Percentiles rank a stretch among this genome's conserved stretches.
These are phyloP conservation scores for Pionites leucogaster DNA, from an alignment of 2,113 vertebrate species.

Conservation along the genomic window DNA sequence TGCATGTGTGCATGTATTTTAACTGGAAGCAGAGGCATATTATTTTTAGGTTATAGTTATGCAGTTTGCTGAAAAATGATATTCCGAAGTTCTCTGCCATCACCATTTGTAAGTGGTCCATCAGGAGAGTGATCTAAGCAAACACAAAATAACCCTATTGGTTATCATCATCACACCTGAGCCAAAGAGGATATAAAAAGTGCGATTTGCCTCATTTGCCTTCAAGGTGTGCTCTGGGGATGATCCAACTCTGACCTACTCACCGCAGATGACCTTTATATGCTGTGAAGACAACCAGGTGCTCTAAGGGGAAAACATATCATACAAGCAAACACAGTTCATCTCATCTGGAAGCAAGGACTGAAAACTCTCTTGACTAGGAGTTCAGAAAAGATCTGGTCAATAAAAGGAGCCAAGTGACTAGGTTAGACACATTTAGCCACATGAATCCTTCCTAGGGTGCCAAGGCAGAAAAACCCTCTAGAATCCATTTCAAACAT, in stretches of 20 bases:
- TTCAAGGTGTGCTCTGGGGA: not conserved
- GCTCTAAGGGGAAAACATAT: not conserved
- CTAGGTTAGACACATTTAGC: not conserved
- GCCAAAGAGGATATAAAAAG: not conserved
- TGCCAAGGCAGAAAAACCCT: not conserved
- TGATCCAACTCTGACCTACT: not conserved
- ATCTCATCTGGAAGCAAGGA: not conserved
- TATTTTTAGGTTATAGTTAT: too few relatives aligned
- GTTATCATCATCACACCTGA: not conserved
- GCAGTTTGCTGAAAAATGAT: too few relatives aligned
- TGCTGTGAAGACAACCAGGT: not conserved
- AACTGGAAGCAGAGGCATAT: too few relatives aligned
- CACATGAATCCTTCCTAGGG: not conserved
- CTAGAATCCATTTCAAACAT: not conserved
- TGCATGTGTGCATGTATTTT: too few relatives aligned
- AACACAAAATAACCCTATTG: not conserved
- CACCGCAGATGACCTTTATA: fast-evolving
- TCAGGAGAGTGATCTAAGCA: constrained; percentile 74
- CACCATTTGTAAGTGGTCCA: constrained; percentile 80
- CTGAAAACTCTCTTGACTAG: not conserved
- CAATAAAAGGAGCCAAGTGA: not conserved
- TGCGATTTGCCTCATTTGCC: not conserved
- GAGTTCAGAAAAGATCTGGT: not conserved
- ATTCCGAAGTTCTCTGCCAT: constrained; percentile 74
- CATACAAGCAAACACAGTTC: not conserved